These are phyloP conservation scores for Bellardia bayeri DNA, from an alignment of 2,888 invertebrate species.

Conservation along the genomic window DNA sequence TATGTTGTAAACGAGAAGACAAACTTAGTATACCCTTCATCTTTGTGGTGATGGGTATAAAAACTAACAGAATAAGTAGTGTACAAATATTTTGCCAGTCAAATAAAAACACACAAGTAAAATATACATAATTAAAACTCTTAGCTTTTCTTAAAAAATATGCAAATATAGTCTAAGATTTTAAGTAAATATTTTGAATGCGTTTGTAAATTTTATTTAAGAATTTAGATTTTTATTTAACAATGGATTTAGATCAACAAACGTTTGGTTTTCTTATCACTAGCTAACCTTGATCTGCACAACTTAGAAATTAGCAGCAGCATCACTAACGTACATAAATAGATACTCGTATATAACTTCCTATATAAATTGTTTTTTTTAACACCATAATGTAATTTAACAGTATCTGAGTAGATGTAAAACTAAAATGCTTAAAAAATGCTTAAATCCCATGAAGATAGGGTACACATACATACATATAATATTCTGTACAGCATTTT, in stretches of 20 bases:
- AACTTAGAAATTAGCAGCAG: background rate
- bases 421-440: no score
- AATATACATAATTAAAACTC: background rate
- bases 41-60: no score
- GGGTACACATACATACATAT: no score
- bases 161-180: slow-evolving; percentile 1
- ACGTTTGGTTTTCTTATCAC: background rate
- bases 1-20: no score
- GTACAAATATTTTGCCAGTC: background rate
- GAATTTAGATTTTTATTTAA: background rate
- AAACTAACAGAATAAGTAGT: background rate
- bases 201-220: background rate
- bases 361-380: no score
- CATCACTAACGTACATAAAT: no score
- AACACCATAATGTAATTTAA: no score
- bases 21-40: background rate
- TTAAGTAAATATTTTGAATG: background rate
- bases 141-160: background rate
- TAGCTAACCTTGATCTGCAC: background rate
- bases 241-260: background rate
- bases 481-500: no score
- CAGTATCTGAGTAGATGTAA: no score
- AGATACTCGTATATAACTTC: no score
- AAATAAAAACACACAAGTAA: background rate
- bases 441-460: no score